Evolutionary conservation across 2,888 invertebrate species (phyloP).

Genomic region (Blera fallax): DNA sequence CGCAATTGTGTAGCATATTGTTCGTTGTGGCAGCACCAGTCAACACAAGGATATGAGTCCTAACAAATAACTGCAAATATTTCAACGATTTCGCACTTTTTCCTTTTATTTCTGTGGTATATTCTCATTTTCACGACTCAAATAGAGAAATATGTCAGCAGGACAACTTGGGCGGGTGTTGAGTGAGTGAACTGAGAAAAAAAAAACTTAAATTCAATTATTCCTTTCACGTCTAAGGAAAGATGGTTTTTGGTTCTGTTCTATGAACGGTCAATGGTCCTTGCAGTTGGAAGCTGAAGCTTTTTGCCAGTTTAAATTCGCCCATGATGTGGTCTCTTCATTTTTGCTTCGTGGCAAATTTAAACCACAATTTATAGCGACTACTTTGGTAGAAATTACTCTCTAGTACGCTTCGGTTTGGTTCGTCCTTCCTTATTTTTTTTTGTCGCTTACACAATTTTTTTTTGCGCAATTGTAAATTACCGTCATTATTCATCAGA

Average conservation of each 20-base stretch:
- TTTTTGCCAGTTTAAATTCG: constrained; percentile 24
- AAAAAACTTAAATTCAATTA: constrained; percentile 54
- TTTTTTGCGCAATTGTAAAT: constrained; percentile 62
- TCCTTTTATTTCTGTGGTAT: constrained; percentile 36
- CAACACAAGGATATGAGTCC: constrained; percentile 6
- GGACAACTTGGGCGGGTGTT: constrained; percentile 16
- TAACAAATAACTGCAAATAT: constrained; percentile 58
- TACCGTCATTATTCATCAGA: constrained; percentile 65
- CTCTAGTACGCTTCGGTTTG: constrained; percentile 30
- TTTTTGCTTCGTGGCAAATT: constrained; percentile 69
- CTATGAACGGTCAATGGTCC: constrained; percentile 63
- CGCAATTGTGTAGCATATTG: constrained; percentile 21
- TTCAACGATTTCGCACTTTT: constrained; percentile 55
- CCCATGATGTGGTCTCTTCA: constrained; percentile 44
- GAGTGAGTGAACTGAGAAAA: neutral
- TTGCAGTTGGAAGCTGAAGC: constrained; percentile 37
- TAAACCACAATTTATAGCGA: constrained; percentile 69
- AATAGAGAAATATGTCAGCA: constrained; percentile 54
- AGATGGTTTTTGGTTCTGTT: constrained; percentile 54
- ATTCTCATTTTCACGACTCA: constrained; percentile 25
- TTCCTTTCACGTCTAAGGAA: constrained; percentile 58
- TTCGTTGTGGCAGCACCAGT: constrained; percentile 22
- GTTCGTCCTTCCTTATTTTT: constrained; percentile 16
- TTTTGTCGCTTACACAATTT: constrained; percentile 33
- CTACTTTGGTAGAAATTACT: constrained; percentile 69